phyloP scores from a whole-genome alignment of 2,113 vertebrate genomes.

The Smithornis capensis region DNA sequence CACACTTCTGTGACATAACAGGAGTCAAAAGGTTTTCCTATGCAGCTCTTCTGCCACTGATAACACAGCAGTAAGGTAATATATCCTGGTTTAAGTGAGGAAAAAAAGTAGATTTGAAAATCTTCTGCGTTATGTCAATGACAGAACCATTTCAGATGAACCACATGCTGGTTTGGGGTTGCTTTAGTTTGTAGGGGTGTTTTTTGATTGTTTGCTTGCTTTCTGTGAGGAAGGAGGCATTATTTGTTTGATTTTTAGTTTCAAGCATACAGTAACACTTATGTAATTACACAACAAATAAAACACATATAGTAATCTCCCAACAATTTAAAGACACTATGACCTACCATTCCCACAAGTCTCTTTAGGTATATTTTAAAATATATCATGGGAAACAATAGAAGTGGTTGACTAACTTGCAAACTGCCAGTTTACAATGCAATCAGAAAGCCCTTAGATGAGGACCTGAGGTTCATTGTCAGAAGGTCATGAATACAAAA shows the following conservation, averaged over 20 bases:
- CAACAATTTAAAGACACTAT: neutral
- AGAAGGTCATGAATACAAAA: neutral
- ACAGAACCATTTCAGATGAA: neutral
- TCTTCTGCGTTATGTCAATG: neutral
- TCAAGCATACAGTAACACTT: neutral
- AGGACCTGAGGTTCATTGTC: neutral
- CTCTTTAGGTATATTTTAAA: neutral
- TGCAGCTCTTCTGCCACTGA: neutral
- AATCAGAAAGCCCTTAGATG: neutral
- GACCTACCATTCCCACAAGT: neutral
- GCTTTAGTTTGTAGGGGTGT: neutral
- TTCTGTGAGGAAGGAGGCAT: rapidly evolving
- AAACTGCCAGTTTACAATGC: neutral
- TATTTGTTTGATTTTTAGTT: neutral
- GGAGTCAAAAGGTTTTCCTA: neutral
- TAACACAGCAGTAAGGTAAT: neutral
- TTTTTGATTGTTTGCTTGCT: neutral
- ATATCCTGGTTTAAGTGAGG: neutral
- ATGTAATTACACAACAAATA: neutral
- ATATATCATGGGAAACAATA: neutral
- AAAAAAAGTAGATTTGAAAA: neutral
- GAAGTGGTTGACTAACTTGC: neutral
- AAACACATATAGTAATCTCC: neutral
- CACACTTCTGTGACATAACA: neutral
- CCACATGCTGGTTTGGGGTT: neutral